Percentiles rank a stretch among this genome's conserved stretches.
Evolutionary conservation across 2,113 vertebrate species (phyloP).

Genomic region (Mastomys coucha): DNA sequence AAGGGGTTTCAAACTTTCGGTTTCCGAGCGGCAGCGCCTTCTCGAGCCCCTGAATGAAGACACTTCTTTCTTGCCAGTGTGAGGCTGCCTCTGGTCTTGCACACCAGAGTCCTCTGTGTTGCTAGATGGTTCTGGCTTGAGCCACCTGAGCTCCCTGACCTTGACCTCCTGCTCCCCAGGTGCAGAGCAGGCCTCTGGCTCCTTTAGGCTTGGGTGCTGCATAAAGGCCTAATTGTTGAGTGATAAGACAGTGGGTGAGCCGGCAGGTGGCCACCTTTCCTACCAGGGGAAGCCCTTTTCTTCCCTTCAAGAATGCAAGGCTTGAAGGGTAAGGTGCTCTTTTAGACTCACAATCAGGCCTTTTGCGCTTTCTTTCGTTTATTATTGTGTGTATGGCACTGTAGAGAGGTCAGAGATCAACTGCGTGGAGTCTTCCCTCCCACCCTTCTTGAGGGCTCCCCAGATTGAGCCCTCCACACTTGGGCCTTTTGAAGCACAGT

Average conservation of each 20-base stretch:
- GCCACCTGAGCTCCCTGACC: not conserved
- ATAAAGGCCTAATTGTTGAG: not conserved
- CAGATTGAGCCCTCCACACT: not conserved
- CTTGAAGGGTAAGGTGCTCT: not conserved
- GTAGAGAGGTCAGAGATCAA: not conserved
- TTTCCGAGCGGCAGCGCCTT: not conserved
- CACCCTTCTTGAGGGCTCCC: not conserved
- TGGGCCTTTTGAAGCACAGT: not conserved
- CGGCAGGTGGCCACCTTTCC: not conserved
- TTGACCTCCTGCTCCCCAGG: not conserved
- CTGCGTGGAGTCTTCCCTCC: not conserved
- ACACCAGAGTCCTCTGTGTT: not conserved
- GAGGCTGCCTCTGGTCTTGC: not conserved
- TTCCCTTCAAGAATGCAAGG: not conserved
- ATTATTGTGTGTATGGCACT: not conserved
- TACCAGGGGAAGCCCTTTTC: not conserved
- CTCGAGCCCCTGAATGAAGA: not conserved
- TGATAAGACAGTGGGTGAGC: not conserved
- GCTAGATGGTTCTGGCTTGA: not conserved
- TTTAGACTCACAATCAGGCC: not conserved
- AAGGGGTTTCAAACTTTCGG: not conserved
- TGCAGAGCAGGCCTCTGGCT: not conserved
- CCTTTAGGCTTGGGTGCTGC: not conserved
- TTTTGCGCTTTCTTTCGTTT: not conserved
- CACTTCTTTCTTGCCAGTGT: not conserved